These are phyloP conservation scores for Pseudobourletiella spinata DNA, from an alignment of 1,140 invertebrate species.

Conservation along the genomic window DNA sequence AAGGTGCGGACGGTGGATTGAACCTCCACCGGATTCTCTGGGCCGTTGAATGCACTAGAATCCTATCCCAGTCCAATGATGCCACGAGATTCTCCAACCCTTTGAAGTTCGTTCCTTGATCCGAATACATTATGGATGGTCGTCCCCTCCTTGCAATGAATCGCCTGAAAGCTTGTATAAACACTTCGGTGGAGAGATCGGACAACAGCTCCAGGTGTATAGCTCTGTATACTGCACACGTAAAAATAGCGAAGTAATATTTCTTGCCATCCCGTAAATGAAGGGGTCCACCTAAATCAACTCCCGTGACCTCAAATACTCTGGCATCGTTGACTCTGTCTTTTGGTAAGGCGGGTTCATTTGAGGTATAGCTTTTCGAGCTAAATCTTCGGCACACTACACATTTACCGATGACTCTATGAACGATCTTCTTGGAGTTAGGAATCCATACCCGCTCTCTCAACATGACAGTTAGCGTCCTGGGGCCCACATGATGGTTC, in stretches of 20 bases:
- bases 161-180: conserved; percentile 31
- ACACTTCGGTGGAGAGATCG: conserved; percentile 30
- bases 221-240: conserved; percentile 39
- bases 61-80: conserved; percentile 9
- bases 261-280: conserved; percentile 35
- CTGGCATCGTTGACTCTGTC: conserved; percentile 36
- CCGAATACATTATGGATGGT: conserved; percentile 26
- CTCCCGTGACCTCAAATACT: conserved; percentile 38
- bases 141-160: conserved; percentile 35
- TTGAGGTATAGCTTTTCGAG: conserved; percentile 27
- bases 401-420: conserved; percentile 36
- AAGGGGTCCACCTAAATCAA: conserved; percentile 39
- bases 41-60: neutral
- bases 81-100: conserved; percentile 3
- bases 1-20: conserved; percentile 9
- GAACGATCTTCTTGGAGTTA: conserved; percentile 30
- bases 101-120: conserved; percentile 36
- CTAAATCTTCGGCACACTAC: conserved; percentile 36
- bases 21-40: conserved; percentile 7
- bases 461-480: conserved; percentile 14
- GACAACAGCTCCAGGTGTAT: conserved; percentile 37
- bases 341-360: conserved; percentile 29
- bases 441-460: conserved; percentile 38
- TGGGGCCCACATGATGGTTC: conserved; percentile 18
- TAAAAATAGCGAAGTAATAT: conserved; percentile 37